Conservation (phyloP, 2,113 vertebrate species). For the Boleophthalmus pectinirostris region DNA sequence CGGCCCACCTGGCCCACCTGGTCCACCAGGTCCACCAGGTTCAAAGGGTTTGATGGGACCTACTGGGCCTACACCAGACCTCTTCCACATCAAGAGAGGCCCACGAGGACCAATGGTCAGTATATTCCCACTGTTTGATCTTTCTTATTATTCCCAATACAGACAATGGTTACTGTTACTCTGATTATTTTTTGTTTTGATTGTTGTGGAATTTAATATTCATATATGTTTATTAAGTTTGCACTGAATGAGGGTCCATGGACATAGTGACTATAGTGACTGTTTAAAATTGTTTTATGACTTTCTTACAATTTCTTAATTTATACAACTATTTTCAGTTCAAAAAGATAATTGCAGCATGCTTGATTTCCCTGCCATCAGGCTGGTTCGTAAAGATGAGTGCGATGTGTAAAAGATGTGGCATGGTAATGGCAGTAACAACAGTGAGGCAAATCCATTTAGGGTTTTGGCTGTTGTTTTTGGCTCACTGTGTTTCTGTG, state of each 20-base stretch:
- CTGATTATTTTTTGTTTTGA: too few species aligned
- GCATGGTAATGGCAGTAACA: conserved; percentile 51
- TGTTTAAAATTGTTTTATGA: conserved; percentile 17
- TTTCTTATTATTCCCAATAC: neutral
- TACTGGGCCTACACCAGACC: conserved; percentile 91
- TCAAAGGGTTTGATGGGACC: conserved; percentile 94
- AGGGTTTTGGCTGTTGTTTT: conserved; percentile 63
- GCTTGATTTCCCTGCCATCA: neutral
- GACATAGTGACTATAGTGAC: neutral
- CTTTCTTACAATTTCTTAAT: neutral
- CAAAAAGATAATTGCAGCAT: conserved; percentile 9
- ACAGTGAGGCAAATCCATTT: conserved; percentile 52
- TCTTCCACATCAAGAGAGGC: conserved; percentile 92
- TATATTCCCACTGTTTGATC: conserved; percentile 6
- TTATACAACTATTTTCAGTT: conserved; percentile 5
- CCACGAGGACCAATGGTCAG: conserved; percentile 92
- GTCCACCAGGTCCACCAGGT: conserved; percentile 88
- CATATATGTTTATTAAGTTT: neutral
- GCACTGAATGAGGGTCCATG: neutral
- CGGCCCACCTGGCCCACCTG: conserved; percentile 77
- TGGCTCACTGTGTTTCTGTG: conserved; percentile 46
- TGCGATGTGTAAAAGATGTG: conserved; percentile 45
- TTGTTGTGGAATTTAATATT: neutral
- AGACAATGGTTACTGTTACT: neutral
- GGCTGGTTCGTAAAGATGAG: conserved; percentile 12